Evolutionary conservation across 1,140 invertebrate species (phyloP), one percentile per base, ranked within the genome.

Genomic region (Oscheius sp.): DNA sequence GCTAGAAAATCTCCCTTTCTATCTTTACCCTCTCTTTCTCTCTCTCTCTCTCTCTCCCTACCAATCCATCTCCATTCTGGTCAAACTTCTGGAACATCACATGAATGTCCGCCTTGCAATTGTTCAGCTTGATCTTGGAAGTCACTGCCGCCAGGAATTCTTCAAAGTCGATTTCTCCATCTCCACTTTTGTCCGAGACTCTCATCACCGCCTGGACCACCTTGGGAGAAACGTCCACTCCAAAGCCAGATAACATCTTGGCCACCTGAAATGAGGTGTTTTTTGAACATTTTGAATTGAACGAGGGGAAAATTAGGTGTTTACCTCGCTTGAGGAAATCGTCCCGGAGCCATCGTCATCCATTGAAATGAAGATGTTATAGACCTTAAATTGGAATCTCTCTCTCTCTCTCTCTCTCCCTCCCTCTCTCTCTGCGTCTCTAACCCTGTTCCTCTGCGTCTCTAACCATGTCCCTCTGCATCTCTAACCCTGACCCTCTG

Each of bases 131-230:
- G 10, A 75, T 66, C 65, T 75, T 75, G 4, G 74, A 75, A 31
- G 70, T 72, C 28, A 75, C 74, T 1, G 70, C 74, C 7, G 74
- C 74, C 13, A 75, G 61, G 46, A 75, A 75, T 55, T 75, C 74
- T 32, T 73, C 68, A 45, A 75, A 75, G 28, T 75, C 63, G 35
- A 75, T 75, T 36, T 75, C 59, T 4, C 74, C 74, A 58, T 75
- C 70, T 35, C 74, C 74, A 52, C 36, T 61, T 31, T 64, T 61
- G 31, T 75, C 74, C 10, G 36, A 49, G 23, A 49, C 58, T 59
- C 74, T 63, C 74, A 75, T 75, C 2, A 75, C 74, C 4, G 74
- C 74, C 63, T 75, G 74, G 36, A 75, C 74, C 7, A 73, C 70
- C 46, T 75, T 75, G 10, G 74, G 74, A 3, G 74, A 75, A 4